These are phyloP conservation scores for Sebastes diploproa DNA, from an alignment of 2,797 vertebrate species.

Conservation along the genomic window DNA sequence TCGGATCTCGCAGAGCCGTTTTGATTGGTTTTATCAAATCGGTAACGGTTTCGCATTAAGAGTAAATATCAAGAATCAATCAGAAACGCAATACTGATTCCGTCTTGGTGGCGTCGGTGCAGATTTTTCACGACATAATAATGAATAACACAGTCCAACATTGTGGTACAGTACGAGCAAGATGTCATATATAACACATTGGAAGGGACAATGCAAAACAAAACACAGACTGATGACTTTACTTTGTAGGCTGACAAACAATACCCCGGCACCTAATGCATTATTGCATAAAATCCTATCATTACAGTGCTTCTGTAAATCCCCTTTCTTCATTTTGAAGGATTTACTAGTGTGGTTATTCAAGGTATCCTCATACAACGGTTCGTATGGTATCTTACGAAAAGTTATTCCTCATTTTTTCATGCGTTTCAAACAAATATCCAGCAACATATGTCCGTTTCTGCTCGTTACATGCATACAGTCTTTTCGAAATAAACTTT, in stretches of 20 bases:
- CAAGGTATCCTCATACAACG: neutral
- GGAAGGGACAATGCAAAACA: neutral
- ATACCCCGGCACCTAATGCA: no score
- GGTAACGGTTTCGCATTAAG: slow-evolving; percentile 1
- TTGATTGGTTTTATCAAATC: slow-evolving; percentile 25
- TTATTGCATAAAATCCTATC: neutral
- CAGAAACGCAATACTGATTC: slow-evolving; percentile 1
- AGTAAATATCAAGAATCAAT: slow-evolving; percentile 9
- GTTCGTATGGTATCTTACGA: neutral
- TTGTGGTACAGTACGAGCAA: neutral
- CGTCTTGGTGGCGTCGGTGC: neutral
- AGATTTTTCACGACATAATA: neutral
- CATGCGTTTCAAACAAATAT: neutral
- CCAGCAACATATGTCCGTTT: neutral
- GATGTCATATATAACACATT: neutral
- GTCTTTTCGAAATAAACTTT: neutral
- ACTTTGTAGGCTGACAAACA: neutral
- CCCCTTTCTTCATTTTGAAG: neutral
- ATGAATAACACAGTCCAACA: neutral
- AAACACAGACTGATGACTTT: neutral
- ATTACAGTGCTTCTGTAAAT: neutral
- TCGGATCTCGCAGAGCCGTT: slow-evolving; percentile 3
- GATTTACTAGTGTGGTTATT: neutral
- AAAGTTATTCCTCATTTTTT: neutral
- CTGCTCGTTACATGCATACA: neutral